Base-by-base conservation (phyloP, 1,140 invertebrate species). In the Pachypsylla venusta region DNA sequence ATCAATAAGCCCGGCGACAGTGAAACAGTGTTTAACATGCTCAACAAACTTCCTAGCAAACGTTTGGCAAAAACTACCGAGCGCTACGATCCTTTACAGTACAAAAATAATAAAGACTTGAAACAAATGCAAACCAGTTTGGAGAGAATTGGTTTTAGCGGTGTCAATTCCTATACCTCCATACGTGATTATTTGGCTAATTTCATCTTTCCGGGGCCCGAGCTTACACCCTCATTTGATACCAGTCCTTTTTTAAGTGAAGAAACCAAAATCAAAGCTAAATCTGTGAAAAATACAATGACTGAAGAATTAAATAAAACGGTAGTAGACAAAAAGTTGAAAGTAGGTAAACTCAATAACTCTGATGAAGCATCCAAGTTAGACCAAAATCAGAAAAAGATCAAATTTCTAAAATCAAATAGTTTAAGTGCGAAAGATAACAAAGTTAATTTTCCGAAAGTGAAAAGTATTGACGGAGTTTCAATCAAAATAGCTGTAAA, bases 11-110 rank as follows among this genome's bases (percentile, higher is more conserved):
- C 42, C 22, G 42, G 42, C n/a, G 42, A 48, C n/a, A 48, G 42
- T 48, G 42, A 48, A n/a, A 48, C 42, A 5, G 42, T 48, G 5
- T 48, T 48, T n/a, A 48, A 48, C n/a, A 48, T 48, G 42, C 16
- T 48, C 4, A 48, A 48, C 16, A 48, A 48, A n/a, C 42, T 48
- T 5, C 42, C 42, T 48, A 48, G 42, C 16, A 48, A 48, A 19
- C 42, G 42, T 19, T 22, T 48, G 16, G 42, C 22, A 4, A 48
- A 48, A 19, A 48, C 42, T 19, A 48, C 42, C 4, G 42, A 48
- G n/a, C 42, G 42, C 16, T 48, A 48, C 22, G 42, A 48, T 22
- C 22, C 42, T 48, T 22, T 48, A n/a, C 22, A 5, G n/a, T 48
- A 48, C 16, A 48, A 48, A 22, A 48, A 48, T 48, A 48, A 48